A percentile compares a stretch with the other conserved stretches of the same genome.
phyloP scores from a whole-genome alignment of 1,140 invertebrate genomes.

The Hyles euphorbiae region DNA sequence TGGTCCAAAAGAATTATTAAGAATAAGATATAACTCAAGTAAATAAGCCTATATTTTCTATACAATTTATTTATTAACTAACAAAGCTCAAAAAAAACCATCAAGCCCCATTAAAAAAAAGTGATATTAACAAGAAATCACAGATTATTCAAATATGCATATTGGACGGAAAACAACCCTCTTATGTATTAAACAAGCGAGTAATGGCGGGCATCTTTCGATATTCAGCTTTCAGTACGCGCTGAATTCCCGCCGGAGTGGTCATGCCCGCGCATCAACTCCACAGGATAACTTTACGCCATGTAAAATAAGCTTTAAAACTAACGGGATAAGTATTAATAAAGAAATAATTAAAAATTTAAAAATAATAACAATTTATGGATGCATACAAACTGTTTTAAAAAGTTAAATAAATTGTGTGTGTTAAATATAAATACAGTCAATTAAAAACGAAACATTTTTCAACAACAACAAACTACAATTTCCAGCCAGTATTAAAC shows the following conservation, averaged over 20 bases:
- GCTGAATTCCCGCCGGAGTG: constrained; percentile 9
- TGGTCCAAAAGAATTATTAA: too few species aligned
- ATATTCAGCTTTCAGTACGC: constrained; percentile 15
- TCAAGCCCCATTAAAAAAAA: too few species aligned
- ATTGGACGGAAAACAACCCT: too few species aligned
- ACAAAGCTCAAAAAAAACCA: too few species aligned
- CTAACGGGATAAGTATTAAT: background rate
- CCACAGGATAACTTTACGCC: background rate
- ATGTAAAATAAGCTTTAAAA: background rate
- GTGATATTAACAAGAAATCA: too few species aligned
- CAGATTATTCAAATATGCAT: background rate
- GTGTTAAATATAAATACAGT: too few species aligned
- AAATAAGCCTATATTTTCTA: too few species aligned
- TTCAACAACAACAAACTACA: too few species aligned
- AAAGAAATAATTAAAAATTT: background rate
- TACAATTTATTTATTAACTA: too few species aligned
- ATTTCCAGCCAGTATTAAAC: background rate
- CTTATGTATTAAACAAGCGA: too few species aligned
- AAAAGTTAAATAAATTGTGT: background rate
- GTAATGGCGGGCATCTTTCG: background rate
- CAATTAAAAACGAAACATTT: too few species aligned
- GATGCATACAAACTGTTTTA: background rate
- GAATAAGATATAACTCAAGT: too few species aligned
- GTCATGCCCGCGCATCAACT: constrained; percentile 4
- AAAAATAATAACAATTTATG: background rate